Evolutionary conservation across 2,888 invertebrate genomes (phyloP).

Genomic region (Anoplius nigerrimus): DNA sequence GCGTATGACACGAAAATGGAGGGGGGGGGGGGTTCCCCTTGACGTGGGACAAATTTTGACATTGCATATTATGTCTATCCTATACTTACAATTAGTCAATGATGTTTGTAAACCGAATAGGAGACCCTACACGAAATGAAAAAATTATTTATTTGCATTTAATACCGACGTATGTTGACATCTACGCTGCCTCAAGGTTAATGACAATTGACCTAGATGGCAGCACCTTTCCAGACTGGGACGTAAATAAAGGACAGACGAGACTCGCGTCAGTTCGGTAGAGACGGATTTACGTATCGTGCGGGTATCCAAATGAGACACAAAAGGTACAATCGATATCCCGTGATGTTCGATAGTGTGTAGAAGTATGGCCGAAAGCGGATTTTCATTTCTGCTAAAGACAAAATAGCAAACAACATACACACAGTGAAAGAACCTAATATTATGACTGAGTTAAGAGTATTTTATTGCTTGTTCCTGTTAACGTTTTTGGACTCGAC

Average conservation of each 20-base stretch:
- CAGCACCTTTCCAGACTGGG: too few relatives aligned
- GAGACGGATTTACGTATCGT: slow-evolving; percentile 19
- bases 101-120: too few relatives aligned
- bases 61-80: too few relatives aligned
- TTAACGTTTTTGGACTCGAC: slow-evolving; percentile 82
- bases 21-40: too few relatives aligned
- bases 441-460: slow-evolving; percentile 78
- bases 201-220: too few relatives aligned
- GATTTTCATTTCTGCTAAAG: slow-evolving; percentile 62
- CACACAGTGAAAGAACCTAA: slow-evolving; percentile 42
- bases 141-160: neutral
- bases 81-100: too few relatives aligned
- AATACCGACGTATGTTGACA: neutral
- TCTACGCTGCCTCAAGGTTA: neutral
- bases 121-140: too few relatives aligned
- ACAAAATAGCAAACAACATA: slow-evolving; percentile 57
- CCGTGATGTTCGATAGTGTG: slow-evolving; percentile 52
- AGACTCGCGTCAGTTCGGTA: neutral
- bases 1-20: too few relatives aligned
- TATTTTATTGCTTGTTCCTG: slow-evolving; percentile 82
- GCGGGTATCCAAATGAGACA: slow-evolving; percentile 44
- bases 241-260: neutral
- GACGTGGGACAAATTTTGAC: too few relatives aligned
- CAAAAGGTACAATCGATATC: slow-evolving; percentile 52
- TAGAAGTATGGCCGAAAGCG: slow-evolving; percentile 61